A percentile compares a stretch with the other conserved stretches of the same genome.
phyloP scores from a whole-genome alignment of 1,140 invertebrate species.

The Magallana gigas region DNA sequence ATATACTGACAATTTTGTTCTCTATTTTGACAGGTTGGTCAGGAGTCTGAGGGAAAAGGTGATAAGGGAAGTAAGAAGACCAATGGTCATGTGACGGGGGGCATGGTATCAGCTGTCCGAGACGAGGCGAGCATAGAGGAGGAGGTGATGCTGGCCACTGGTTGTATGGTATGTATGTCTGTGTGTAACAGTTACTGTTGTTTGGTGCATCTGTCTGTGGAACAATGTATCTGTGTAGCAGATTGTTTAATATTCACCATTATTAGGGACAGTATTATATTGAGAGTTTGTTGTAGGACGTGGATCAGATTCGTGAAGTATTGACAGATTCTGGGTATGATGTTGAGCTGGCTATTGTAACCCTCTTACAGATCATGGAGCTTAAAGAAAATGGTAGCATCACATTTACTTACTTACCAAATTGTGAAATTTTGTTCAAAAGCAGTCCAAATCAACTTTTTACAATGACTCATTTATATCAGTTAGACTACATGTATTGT shows the following conservation, averaged over 20 bases:
- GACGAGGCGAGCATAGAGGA: slow-evolving; percentile 67
- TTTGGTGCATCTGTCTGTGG: background rate
- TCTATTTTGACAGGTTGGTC: background rate
- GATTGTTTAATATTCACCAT: background rate
- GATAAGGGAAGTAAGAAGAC: background rate
- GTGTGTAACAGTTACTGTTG: background rate
- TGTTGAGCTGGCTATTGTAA: slow-evolving; percentile 70
- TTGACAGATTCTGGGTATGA: slow-evolving; percentile 73
- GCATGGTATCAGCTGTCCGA: slow-evolving; percentile 66
- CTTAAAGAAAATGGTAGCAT: slow-evolving; percentile 39
- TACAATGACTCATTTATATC: no score
- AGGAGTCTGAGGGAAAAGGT: background rate
- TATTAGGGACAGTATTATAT: background rate
- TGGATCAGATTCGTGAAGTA: slow-evolving; percentile 60
- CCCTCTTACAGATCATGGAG: slow-evolving; percentile 70
- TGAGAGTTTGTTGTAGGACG: slow-evolving; percentile 63
- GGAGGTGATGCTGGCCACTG: slow-evolving; percentile 70
- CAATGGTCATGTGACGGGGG: slow-evolving; percentile 52
- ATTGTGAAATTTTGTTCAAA: no score
- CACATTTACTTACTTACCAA: no score
- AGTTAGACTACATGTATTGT: background rate
- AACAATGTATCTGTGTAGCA: background rate
- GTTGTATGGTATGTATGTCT: slow-evolving; percentile 65
- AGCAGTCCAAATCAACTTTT: no score
- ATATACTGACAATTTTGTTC: no score